Percentiles rank a stretch among this genome's conserved stretches.
These are phyloP conservation scores for Actinemys pallida DNA, from an alignment of 2,113 vertebrate species.

Conservation along the genomic window DNA sequence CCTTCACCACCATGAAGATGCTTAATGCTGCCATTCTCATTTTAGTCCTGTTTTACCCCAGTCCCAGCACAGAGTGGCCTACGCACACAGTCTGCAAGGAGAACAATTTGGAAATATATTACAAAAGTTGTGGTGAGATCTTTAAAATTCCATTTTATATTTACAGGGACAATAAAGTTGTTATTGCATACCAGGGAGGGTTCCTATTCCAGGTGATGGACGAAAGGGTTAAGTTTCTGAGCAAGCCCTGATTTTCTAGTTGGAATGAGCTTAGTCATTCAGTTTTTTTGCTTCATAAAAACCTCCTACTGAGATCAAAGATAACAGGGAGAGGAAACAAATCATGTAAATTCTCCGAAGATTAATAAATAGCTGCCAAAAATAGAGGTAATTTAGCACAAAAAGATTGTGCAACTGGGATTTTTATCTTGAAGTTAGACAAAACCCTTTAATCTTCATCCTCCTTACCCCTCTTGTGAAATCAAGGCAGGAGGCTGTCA, in stretches of 20 bases:
- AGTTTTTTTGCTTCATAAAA: background rate
- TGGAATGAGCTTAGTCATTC: background rate
- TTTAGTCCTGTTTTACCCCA: conserved; percentile 59
- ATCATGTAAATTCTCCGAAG: background rate
- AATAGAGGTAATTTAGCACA: background rate
- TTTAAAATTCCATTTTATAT: conserved; percentile 29
- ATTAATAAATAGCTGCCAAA: background rate
- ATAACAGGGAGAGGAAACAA: background rate
- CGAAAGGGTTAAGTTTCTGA: background rate
- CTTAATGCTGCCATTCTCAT: conserved; percentile 10
- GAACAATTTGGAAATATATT: conserved; percentile 75
- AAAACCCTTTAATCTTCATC: background rate
- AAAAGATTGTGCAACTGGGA: background rate
- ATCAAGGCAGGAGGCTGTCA: background rate
- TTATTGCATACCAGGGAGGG: background rate
- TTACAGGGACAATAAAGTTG: background rate
- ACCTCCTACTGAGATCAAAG: background rate
- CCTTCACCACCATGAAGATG: conserved; percentile 63
- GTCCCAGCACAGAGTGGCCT: conserved; percentile 70
- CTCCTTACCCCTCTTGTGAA: background rate
- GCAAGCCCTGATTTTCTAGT: background rate
- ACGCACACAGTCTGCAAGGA: conserved; percentile 79
- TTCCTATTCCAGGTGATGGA: background rate
- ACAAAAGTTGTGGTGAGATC: conserved; percentile 85
- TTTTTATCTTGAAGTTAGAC: background rate